A percentile compares a stretch with the other conserved stretches of the same genome.
These are phyloP conservation scores for Oryzias dopingdopingensis DNA, from an alignment of 2,797 vertebrate genomes.

Conservation along the genomic window DNA sequence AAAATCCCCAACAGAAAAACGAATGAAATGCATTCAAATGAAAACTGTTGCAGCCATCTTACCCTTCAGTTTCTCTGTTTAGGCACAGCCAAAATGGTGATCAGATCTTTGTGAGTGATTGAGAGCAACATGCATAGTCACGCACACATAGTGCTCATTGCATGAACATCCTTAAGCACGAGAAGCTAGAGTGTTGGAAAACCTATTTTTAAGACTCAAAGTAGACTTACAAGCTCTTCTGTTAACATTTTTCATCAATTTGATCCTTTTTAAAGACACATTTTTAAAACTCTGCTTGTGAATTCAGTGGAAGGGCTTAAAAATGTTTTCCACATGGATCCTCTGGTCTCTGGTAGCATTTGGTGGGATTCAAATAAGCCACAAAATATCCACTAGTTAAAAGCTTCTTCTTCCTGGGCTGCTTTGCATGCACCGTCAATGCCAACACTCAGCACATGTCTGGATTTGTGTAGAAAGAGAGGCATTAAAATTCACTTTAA, in stretches of 20 bases:
- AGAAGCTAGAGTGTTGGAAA: slow-evolving; percentile 18
- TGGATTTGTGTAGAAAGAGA: slow-evolving; percentile 24
- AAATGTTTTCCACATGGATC: slow-evolving; percentile 34
- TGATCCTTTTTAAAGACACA: slow-evolving; percentile 14
- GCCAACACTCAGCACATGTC: slow-evolving; percentile 44
- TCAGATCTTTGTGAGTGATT: slow-evolving; percentile 8
- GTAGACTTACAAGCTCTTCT: neutral
- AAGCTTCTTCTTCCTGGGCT: slow-evolving; percentile 27
- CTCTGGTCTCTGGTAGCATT: slow-evolving; percentile 29
- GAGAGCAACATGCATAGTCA: neutral
- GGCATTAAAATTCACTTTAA: slow-evolving; percentile 25
- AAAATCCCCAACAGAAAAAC: too few relatives aligned
- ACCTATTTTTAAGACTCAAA: slow-evolving; percentile 17
- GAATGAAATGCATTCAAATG: too few relatives aligned
- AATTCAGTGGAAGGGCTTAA: slow-evolving; percentile 30
- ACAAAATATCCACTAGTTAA: slow-evolving; percentile 27
- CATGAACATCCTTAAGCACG: neutral
- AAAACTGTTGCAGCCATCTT: too few relatives aligned
- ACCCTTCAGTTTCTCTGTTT: too few relatives aligned
- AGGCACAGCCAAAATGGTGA: too few relatives aligned
- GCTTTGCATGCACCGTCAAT: slow-evolving; percentile 15
- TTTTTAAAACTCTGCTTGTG: slow-evolving; percentile 38
- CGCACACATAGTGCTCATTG: neutral
- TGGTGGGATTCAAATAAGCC: slow-evolving; percentile 19
- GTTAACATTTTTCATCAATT: neutral